Percentiles rank a stretch among this genome's conserved stretches.
phyloP scores from a whole-genome alignment of 1,140 invertebrate genomes.

The Drosophila sp. region DNA sequence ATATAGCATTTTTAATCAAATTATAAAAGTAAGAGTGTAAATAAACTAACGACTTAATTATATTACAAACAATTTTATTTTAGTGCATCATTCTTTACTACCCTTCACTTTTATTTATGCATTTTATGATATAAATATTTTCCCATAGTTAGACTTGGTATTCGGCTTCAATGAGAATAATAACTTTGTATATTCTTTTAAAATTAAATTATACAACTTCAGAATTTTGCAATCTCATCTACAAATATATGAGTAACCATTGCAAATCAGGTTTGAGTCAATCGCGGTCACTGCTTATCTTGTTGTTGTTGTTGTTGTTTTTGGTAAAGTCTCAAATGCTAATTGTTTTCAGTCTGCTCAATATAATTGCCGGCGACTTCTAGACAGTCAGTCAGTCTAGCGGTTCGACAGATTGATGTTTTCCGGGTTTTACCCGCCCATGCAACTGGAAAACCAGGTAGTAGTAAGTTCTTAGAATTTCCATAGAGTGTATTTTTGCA shows the following conservation, averaged over 20 bases:
- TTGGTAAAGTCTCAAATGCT: constrained; percentile 61
- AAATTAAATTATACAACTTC: not conserved
- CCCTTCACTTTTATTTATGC: no score
- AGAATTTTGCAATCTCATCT: not conserved
- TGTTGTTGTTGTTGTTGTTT: constrained; percentile 10
- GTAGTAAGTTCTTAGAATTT: constrained; percentile 50
- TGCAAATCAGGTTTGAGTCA: constrained; percentile 15
- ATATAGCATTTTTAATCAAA: no score
- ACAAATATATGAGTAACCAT: constrained; percentile 17
- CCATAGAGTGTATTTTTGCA: constrained; percentile 33
- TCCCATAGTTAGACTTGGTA: no score
- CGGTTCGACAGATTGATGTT: constrained; percentile 59
- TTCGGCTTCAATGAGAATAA: no score
- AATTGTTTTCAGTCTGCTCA: constrained; percentile 76
- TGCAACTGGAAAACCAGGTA: constrained; percentile 45
- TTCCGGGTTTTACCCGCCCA: constrained; percentile 60
- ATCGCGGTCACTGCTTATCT: not conserved
- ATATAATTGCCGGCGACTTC: constrained; percentile 62
- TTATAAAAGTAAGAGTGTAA: no score
- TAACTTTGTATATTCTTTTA: no score
- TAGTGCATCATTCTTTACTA: no score
- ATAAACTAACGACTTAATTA: no score
- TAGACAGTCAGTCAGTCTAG: constrained; percentile 21
- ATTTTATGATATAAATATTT: no score
- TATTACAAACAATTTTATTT: no score